phyloP scores from a whole-genome alignment of 2,113 vertebrate species.

The Dipodomys stephensi region DNA sequence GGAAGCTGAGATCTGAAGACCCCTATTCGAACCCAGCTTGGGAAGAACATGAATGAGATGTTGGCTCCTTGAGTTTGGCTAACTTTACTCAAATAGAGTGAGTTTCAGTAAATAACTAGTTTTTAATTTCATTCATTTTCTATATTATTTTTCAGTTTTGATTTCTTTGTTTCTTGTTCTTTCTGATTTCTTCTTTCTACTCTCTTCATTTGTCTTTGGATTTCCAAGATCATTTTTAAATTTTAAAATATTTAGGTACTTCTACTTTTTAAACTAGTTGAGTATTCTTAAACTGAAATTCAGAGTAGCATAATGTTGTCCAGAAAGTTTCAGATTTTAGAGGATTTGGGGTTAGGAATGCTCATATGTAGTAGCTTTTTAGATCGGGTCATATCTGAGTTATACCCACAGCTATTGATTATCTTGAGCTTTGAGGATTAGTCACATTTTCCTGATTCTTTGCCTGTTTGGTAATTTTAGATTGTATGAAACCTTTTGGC shows the following conservation, averaged over 20 bases:
- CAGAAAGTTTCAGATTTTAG: background rate
- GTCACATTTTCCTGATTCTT: background rate
- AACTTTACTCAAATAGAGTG: too few species aligned
- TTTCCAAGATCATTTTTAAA: background rate
- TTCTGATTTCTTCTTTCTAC: background rate
- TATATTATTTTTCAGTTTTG: background rate
- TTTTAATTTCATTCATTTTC: background rate
- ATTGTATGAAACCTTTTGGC: background rate
- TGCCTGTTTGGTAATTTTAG: background rate
- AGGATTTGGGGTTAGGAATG: background rate
- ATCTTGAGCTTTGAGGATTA: background rate
- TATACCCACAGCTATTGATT: background rate
- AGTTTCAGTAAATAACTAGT: background rate
- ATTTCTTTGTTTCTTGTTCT: background rate
- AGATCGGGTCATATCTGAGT: background rate
- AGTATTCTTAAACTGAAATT: background rate
- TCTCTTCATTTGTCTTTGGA: background rate
- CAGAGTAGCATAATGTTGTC: background rate
- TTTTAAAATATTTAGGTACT: background rate
- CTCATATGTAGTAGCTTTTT: background rate
- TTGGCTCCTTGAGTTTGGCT: too few species aligned
- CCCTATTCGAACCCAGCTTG: too few species aligned
- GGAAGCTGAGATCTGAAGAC: too few species aligned
- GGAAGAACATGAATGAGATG: too few species aligned
- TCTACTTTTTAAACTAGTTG: background rate